Percentiles rank a stretch among this genome's conserved stretches.
phyloP scores from a whole-genome alignment of 2,888 invertebrate genomes.

The Nemotelus pantherinus region DNA sequence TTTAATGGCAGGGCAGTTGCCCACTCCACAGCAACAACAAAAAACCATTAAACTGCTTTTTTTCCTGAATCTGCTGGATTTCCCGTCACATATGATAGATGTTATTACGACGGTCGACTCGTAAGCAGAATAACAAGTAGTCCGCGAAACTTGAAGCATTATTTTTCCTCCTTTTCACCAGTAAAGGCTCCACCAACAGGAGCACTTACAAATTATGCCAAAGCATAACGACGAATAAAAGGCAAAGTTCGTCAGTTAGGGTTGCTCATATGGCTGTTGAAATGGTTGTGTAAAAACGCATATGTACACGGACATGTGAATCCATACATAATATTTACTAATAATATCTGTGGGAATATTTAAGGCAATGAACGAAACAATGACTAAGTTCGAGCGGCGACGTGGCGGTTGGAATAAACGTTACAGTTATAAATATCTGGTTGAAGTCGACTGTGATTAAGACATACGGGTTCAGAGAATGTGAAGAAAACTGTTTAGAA shows the following conservation, averaged over 20 bases:
- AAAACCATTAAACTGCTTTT: neutral
- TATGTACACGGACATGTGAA: neutral
- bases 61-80: slow-evolving; percentile 1
- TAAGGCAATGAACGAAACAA: too few species aligned
- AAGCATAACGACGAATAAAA: neutral
- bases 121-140: slow-evolving; percentile 11
- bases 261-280: too few species aligned
- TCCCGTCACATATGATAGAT: neutral
- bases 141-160: neutral
- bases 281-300: too few species aligned
- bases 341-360: slow-evolving; percentile 11
- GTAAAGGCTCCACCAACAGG: neutral
- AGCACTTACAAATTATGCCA: neutral
- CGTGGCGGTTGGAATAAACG: too few species aligned
- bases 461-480: neutral
- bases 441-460: neutral
- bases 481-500: too few species aligned
- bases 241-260: neutral
- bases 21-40: too few species aligned
- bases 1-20: too few species aligned
- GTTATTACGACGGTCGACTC: neutral
- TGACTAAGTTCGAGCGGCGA: too few species aligned
- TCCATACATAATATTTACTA: neutral
- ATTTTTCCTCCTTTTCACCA: neutral
- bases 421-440: too few species aligned